Base-by-base conservation (phyloP, 2,797 vertebrate species). In the Stomatorhinus walkeri region DNA sequence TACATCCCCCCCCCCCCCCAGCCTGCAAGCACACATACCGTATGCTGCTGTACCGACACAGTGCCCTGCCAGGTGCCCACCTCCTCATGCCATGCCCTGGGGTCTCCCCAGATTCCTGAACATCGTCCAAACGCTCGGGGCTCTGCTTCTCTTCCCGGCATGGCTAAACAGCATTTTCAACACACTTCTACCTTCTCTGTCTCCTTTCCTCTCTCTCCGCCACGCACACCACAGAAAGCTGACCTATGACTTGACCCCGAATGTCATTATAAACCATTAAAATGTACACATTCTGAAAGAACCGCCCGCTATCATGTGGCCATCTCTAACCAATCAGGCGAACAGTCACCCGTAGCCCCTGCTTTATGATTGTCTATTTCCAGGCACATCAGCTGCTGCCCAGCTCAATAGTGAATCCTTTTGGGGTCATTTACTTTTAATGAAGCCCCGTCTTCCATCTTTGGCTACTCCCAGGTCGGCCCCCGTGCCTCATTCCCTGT, bases 261-360 rank as follows among this genome's bases (percentile, higher is more conserved):
- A 91, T 90, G 91, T 90, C 91, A 93, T 93, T 93, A 94, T 90
- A 92, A 83, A 92, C 90, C 91, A 91, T 91, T 94, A 90, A 93
- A 54, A 85, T 52, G 84, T 52, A 52, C 51, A 54, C 48, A 36
- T 24, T 85, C 48, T 85, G 49, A 52, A 85, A 85, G 48, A 36
- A 19, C 22, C 12, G 6, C 49, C 84, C 24, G 24, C 24, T 85
- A 54, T 19, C 48, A 52, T 52, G 84, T 19, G 51, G 49, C 40
- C 10, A 32, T 85, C 48, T 52, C 49, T 85, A 52, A 19, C 84
- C 84, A 85, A 85, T 52, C n/a, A 32, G 49, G 84, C 5, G 24
- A 85, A 36, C 24, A 49, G 28, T 54, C 84, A 85, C 51, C 48
- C 24, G 24, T 16, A 32, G 48, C 46, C 83, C 48, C 43, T 22